Evolutionary conservation across 2,113 vertebrate genomes (phyloP).

Genomic region (Motacilla tschutschensis): DNA sequence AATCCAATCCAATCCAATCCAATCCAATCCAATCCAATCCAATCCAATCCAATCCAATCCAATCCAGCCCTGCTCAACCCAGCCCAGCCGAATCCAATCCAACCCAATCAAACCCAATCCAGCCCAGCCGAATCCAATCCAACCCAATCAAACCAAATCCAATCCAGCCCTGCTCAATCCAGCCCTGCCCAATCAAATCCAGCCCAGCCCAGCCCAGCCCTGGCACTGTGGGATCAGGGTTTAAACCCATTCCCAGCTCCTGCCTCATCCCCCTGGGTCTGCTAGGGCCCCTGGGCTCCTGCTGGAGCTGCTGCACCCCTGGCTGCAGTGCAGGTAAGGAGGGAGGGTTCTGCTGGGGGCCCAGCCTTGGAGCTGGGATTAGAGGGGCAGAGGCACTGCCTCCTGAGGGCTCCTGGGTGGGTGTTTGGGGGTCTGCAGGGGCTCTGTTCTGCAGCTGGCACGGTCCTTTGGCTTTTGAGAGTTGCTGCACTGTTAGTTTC

Average conservation of each 20-base stretch:
- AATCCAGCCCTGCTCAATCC: fast-evolving
- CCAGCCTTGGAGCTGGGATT: fast-evolving
- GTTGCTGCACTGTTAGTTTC: not conserved
- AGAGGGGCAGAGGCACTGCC: fast-evolving
- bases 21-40: fast-evolving
- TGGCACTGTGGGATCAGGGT: fast-evolving
- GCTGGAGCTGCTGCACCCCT: not conserved
- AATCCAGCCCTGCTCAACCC: fast-evolving
- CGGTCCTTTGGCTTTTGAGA: not conserved
- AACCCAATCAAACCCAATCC: fast-evolving
- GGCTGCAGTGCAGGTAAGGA: fast-evolving
- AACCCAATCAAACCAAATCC: fast-evolving
- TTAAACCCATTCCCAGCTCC: fast-evolving
- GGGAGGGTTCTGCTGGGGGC: fast-evolving
- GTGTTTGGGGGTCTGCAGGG: fast-evolving
- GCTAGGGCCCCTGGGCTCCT: fast-evolving
- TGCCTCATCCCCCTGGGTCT: fast-evolving
- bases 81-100: not conserved
- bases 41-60: fast-evolving
- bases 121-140: too few species aligned
- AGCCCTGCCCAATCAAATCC: fast-evolving
- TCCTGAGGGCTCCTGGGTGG: not conserved
- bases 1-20: fast-evolving
- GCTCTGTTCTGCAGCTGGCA: not conserved
- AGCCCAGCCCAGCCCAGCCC: fast-evolving